Evolutionary conservation across 1,140 invertebrate genomes (phyloP), one percentile per base, ranked within the genome.

Genomic region (Protaetia brevitarsis): DNA sequence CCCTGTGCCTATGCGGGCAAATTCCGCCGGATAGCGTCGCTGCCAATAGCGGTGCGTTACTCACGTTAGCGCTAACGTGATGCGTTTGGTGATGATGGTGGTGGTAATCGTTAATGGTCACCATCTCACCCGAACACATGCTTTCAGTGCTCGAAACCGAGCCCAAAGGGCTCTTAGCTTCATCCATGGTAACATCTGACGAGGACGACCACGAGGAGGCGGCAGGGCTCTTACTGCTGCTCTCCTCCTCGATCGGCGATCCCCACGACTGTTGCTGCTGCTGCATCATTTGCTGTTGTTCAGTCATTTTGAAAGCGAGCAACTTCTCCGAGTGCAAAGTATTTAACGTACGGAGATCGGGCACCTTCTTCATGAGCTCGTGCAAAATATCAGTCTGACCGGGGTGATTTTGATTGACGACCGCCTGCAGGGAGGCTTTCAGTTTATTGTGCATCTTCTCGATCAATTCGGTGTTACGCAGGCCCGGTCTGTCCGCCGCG

Each of bases 251-350:
- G 72, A 84, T 82, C 45, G 82, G 81, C 27, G 66, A 66, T 34
- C 59, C 66, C 85, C 84, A 86, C 65, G 87, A 85, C 19, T 59
- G 66, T 59, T 78, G 77, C 58, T 84, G 83, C 67, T 90, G 89
- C 59, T 90, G 84, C 68, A 90, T 79, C 72, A 90, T 83, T 72
- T 92, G 90, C 76, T 92, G 92, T 73, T 93, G 90, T 77, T 94
- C 90, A 16, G 92, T 92, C 88, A 90, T 90, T 74, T 94, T 93
- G 80, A 94, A 95, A 0, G 95, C 95, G 11, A 98, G 83, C 26
- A 97, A 82, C 77, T 98, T 98, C 76, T 98, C 96, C 0, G 95
- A 96, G 77, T 98, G 96, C 8, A 98, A 84, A 2, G 95, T 97
- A 81, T 97, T 98, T 34, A 98, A 81, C 0, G 96, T 98, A 67